Conservation (phyloP, 2,113 vertebrate species). For the Labrus mixtus region DNA sequence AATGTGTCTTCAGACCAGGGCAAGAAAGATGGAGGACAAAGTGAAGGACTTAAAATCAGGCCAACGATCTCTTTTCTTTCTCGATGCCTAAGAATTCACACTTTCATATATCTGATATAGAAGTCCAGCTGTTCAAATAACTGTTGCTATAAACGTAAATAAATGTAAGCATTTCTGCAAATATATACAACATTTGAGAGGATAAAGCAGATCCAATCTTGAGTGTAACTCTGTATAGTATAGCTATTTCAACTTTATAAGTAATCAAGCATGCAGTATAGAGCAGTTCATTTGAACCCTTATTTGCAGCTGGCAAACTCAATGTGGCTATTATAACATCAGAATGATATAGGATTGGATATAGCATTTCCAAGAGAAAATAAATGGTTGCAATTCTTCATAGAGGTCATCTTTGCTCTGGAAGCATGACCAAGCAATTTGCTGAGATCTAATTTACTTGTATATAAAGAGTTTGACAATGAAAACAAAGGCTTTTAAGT, state of each 20-base stretch:
- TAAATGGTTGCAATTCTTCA: slow-evolving; percentile 4
- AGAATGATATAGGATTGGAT: not conserved
- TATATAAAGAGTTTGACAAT: slow-evolving; percentile 1
- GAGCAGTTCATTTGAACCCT: not conserved
- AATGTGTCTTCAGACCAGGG: slow-evolving; percentile 5
- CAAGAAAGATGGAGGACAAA: slow-evolving; percentile 24
- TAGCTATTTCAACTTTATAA: not conserved
- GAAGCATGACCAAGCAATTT: slow-evolving; percentile 20
- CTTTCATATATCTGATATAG: not conserved
- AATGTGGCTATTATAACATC: not conserved
- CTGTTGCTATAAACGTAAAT: not conserved
- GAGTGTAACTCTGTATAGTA: not conserved
- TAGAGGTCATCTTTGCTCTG: slow-evolving; percentile 11
- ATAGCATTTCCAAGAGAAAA: slow-evolving; percentile 1
- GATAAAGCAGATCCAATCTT: not conserved
- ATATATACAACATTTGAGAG: not conserved
- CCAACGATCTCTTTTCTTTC: not conserved
- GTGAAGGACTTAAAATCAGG: not conserved
- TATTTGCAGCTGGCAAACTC: slow-evolving; percentile 4
- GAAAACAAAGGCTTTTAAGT: not conserved
- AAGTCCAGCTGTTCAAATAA: not conserved
- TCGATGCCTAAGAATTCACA: not conserved
- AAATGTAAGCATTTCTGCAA: not conserved
- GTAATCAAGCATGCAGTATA: not conserved
- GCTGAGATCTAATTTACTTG: slow-evolving; percentile 8